Percentiles rank a stretch among this genome's conserved stretches.
These are phyloP conservation scores for Pseudolaguvia tuberculata DNA, from an alignment of 2,113 vertebrate species.

Conservation along the genomic window DNA sequence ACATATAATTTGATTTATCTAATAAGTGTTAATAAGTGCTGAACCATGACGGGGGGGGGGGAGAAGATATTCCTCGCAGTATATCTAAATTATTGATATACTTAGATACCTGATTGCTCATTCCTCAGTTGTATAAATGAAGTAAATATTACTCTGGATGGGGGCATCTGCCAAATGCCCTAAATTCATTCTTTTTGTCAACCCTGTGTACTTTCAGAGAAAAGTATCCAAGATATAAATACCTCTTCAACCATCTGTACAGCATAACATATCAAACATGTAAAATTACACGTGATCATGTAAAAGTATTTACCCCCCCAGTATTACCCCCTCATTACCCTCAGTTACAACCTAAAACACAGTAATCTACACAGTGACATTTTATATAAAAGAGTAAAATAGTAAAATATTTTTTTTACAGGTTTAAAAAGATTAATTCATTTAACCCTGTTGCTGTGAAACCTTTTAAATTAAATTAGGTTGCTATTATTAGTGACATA, in stretches of 20 bases:
- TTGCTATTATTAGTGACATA: neutral
- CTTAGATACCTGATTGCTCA: no score
- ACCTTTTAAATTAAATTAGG: neutral
- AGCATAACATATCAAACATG: conserved; percentile 1
- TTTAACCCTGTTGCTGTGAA: neutral
- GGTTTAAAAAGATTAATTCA: neutral
- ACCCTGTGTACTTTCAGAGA: conserved; percentile 59
- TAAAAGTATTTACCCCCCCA: no score
- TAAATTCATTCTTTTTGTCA: conserved; percentile 53
- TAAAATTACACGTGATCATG: no score
- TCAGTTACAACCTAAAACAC: no score
- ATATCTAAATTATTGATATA: no score
- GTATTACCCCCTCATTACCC: no score
- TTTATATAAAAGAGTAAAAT: neutral
- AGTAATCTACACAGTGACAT: neutral
- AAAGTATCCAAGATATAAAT: conserved; percentile 62
- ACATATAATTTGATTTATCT: neutral
- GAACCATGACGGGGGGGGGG: no score
- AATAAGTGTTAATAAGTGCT: no score
- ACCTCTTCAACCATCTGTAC: conserved; percentile 33
- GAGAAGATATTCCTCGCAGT: no score
- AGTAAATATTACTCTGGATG: no score
- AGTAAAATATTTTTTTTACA: neutral
- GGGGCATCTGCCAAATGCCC: no score
- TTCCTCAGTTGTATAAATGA: no score